Evolutionary conservation across 1,140 invertebrate species (phyloP), one percentile per base, ranked within the genome.

Genomic region (Hetaerina americana): DNA sequence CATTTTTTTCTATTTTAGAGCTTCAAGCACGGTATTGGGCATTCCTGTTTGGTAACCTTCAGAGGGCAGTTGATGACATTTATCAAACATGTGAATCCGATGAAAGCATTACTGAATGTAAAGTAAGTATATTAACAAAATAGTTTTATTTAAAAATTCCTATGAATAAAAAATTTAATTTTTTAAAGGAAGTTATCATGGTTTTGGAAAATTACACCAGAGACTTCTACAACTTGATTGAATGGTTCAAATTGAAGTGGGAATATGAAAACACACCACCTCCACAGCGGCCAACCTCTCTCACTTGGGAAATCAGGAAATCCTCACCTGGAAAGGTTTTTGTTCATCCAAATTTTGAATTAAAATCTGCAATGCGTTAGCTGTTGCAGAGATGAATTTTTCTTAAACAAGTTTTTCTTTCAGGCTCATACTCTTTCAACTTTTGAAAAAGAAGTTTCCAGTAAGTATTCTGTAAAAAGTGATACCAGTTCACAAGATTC

Each of bases 231-330:
- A 93, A 93, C 24, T 82, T 97, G 3, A 93, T 95, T 67, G 92
- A 96, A 79, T 95, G 93, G 90, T 90, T 97, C 76, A 88, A 92
- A 78, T 83, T 97, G 5, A 95, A 96, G 82, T 94, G 92, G 90
- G 92, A 94, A 70, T 97, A 94, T 79, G 95, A 97, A 79, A 92
- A 92, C 78, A 93, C 93, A 0, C 88, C 92, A 18, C 87, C 88
- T 8, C 91, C 90, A 0, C 87, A 94, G 75, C 84, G 95, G 71
- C 92, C 93, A 3, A 90, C 90, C 66, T 94, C 94, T 24, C 82
- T 97, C 68, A 92, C 95, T 15, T 97, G 95, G 95, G 95, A 97
- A 83, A 89, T 97, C 27, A 84, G 94, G 72, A 97, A 97, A 81
- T 94, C 94, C 72, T 95, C 94, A 73, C 92, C 94, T 31, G 82